These are phyloP conservation scores for Bombylius discolor DNA, from an alignment of 2,888 invertebrate genomes.

Conservation along the genomic window DNA sequence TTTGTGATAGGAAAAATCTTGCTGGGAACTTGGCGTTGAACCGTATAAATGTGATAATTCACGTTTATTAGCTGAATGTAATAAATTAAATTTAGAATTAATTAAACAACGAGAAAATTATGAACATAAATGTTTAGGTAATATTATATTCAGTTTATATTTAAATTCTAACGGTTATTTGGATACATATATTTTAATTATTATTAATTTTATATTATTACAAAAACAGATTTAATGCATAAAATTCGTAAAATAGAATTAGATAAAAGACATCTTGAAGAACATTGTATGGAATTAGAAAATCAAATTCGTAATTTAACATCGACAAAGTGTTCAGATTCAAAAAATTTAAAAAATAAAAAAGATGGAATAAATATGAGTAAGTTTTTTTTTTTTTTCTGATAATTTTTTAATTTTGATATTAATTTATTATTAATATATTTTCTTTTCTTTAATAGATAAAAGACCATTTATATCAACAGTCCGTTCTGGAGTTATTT, in stretches of 20 bases:
- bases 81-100: slow-evolving; percentile 54
- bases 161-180: background rate
- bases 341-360: slow-evolving; percentile 23
- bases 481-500: slow-evolving; percentile 27
- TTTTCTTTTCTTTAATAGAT: slow-evolving; percentile 13
- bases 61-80: slow-evolving; percentile 60
- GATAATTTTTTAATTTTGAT: background rate
- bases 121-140: slow-evolving; percentile 45
- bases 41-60: slow-evolving; percentile 73
- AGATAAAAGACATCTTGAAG: slow-evolving; percentile 39
- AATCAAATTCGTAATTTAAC: slow-evolving; percentile 32
- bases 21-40: slow-evolving; percentile 56
- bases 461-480: slow-evolving; percentile 34
- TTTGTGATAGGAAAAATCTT: slow-evolving; percentile 50
- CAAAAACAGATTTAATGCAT: slow-evolving; percentile 18
- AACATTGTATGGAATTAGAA: slow-evolving; percentile 37
- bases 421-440: background rate
- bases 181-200: too few relatives aligned
- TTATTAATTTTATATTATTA: slow-evolving; percentile 35
- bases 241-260: slow-evolving; percentile 40
- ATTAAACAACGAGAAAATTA: slow-evolving; percentile 51
- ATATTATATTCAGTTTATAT: slow-evolving; percentile 1
- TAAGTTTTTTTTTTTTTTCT: slow-evolving; percentile 1
- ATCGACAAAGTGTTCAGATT: slow-evolving; percentile 38
- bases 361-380: slow-evolving; percentile 19